These are phyloP conservation scores for Lasioglossum lativentre DNA, from an alignment of 2,888 invertebrate species.

Conservation along the genomic window DNA sequence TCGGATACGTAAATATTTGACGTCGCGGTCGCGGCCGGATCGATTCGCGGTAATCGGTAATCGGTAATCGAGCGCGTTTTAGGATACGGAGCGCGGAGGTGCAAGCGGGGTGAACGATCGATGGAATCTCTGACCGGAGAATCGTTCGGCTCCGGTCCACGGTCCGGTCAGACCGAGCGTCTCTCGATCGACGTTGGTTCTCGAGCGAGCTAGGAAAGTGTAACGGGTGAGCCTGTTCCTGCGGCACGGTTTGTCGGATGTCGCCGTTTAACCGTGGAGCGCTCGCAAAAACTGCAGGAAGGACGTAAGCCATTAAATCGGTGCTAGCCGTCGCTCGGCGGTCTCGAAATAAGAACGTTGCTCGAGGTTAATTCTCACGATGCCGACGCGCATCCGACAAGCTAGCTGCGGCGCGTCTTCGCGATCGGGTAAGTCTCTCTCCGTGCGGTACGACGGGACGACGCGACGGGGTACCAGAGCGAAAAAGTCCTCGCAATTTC, in stretches of 20 bases:
- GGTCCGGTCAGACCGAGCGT: not conserved
- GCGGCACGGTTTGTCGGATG: conserved; percentile 60
- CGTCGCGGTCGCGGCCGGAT: not conserved
- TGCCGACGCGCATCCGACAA: conserved; percentile 7
- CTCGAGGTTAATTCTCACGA: conserved; percentile 61
- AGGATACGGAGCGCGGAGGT: not conserved
- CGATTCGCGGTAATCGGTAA: conserved; percentile 2
- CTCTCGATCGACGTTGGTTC: not conserved
- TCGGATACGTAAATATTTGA: conserved; percentile 3
- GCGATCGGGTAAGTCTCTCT: not conserved
- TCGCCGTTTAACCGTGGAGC: conserved; percentile 55
- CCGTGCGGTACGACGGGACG: too few relatives aligned
- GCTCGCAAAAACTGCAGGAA: conserved; percentile 64
- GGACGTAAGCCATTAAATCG: conserved; percentile 68
- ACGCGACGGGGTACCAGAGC: not conserved
- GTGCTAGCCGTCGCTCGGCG: conserved; percentile 45
- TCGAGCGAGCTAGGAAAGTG: conserved; percentile 40
- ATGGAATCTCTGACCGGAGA: not conserved
- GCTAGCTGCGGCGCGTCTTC: not conserved
- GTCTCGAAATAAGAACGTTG: conserved; percentile 29
- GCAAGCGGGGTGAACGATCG: not conserved
- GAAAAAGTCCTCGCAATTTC: conserved; percentile 1
- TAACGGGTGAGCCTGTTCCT: conserved; percentile 58
- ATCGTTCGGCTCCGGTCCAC: not conserved
- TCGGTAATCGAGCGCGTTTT: not conserved